Evolutionary conservation across 2,797 vertebrate genomes (phyloP), one percentile per base, ranked within the genome.

Genomic region (Petrocephalus schoutedeni): DNA sequence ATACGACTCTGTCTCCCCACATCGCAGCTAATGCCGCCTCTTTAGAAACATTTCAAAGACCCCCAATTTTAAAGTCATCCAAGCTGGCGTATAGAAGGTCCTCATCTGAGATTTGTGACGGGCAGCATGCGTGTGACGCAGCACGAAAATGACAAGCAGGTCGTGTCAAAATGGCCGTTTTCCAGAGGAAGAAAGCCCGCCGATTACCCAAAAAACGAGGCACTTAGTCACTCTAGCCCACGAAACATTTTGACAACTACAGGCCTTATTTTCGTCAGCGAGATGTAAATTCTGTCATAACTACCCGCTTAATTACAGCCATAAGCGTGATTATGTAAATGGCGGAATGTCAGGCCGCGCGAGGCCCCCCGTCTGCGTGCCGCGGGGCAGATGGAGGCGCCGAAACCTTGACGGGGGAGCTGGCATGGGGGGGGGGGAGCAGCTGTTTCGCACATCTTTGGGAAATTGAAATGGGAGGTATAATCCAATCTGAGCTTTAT

Each of bases 401-500:
- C 16, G 84, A 85, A 85, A n/a, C 23, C 12, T 41, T 28, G 21
- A 28, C 23, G 41, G 53, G 54, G 54, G 58, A 10, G 84, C 84
- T 41, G 21, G 41, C 84, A 85, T 7, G 56, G 82, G 53, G 49
- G 54, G 49, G 54, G 84, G 41, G 23, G n/a, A 85, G 54, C 54
- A 85, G 84, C 84, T 85, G 54, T 28, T 54, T 56, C 19, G 6
- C 32, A 36, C 84, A 57, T 85, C 54, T 85, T 36, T 85, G 49
- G 21, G 84, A 58, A 85, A 58, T 58, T 41, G 84, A 85, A 85
- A 57, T 85, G 54, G 84, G 83, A 54, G 16, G 4, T 58, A 85
- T 85, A 85, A 85, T 85, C 84, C 84, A 85, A 85, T 85, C 28
- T 58, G 54, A 85, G 84, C 54, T 85, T 85, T 85, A 85, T 85